Conservation (phyloP, 2,113 vertebrate species). For the Gallinago media region DNA sequence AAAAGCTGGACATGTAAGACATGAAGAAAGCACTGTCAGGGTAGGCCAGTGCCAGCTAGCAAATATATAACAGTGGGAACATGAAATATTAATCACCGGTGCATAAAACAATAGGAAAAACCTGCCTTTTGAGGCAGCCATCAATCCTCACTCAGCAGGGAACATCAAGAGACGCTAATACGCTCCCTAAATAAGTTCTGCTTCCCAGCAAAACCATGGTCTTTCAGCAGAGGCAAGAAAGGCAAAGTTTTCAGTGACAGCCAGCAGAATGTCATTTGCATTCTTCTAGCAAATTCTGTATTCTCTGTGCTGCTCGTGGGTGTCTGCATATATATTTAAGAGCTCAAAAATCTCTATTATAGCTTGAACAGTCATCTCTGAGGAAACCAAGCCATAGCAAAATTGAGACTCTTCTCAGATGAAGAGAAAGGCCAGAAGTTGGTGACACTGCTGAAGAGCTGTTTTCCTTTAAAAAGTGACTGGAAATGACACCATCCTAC, state of each 20-base stretch:
- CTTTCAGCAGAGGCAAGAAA: neutral
- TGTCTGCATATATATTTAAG: neutral
- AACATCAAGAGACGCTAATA: conserved; percentile 49
- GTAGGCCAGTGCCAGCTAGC: conserved; percentile 43
- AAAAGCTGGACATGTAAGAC: conserved; percentile 39
- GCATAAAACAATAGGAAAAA: conserved; percentile 64
- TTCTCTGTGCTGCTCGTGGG: neutral
- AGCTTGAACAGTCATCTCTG: neutral
- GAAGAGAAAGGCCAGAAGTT: neutral
- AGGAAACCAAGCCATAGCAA: neutral
- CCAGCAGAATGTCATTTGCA: neutral
- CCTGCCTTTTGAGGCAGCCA: conserved; percentile 57
- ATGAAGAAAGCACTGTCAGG: conserved; percentile 10
- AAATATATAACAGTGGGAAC: conserved; percentile 27
- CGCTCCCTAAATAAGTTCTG: too few relatives aligned
- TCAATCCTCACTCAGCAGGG: conserved; percentile 64
- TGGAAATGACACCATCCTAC: neutral
- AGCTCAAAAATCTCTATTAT: neutral
- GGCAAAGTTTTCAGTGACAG: neutral
- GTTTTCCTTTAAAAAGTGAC: neutral
- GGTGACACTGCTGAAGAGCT: neutral
- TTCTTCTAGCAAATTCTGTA: neutral
- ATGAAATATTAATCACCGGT: conserved; percentile 57
- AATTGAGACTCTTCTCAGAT: neutral
- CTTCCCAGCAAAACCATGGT: neutral